Evolutionary conservation across 1,140 invertebrate species (phyloP), one percentile per base, ranked within the genome.

Genomic region (Lucilia sericata): DNA sequence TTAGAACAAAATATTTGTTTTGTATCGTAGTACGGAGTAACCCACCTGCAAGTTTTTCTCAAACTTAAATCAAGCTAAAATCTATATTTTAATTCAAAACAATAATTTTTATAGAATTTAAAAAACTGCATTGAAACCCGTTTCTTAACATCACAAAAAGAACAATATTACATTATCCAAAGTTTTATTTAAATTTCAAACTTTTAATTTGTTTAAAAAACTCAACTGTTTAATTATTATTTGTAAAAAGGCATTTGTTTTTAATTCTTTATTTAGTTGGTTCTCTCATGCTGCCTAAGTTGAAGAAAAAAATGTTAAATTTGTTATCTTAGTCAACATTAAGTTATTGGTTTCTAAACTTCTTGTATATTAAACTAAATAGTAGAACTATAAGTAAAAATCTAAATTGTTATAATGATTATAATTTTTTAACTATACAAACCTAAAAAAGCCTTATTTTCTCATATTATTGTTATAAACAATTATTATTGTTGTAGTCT

Each of bases 391-490:
- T 60, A 60, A 60, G 55, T 60, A n/a, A 60, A 60, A 60, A 7
- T 42, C 10, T 42, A 42, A 42, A 2, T 42, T 42, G 7, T 42
- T 42, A 42, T 8, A 42, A 42, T 42, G 42, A 42, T 30, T 30
- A 30, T 30, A 30, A 2, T 42, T 42, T 42, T 42, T 42, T 42
- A 42, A 42, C 2, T 60, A 17, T 60, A n/a, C n/a, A 60, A 60
- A n/a, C 17, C 12, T 14, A 55, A 14, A 55, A 60, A n/a, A n/a
- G 55, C 55, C 55, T 60, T 60, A 60, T 60, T 30, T 30, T 60
- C 17, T 60, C 55, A 60, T 60, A 60, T 60, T 60, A 60, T 60
- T 60, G 55, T 60, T 60, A 60, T 60, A 60, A 60, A 60, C 55
- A 60, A 60, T 60, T 60, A 60, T 60, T 60, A 14, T 60, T 60